These are phyloP conservation scores for Zalophus californianus DNA, from an alignment of 2,797 vertebrate species.

Conservation along the genomic window DNA sequence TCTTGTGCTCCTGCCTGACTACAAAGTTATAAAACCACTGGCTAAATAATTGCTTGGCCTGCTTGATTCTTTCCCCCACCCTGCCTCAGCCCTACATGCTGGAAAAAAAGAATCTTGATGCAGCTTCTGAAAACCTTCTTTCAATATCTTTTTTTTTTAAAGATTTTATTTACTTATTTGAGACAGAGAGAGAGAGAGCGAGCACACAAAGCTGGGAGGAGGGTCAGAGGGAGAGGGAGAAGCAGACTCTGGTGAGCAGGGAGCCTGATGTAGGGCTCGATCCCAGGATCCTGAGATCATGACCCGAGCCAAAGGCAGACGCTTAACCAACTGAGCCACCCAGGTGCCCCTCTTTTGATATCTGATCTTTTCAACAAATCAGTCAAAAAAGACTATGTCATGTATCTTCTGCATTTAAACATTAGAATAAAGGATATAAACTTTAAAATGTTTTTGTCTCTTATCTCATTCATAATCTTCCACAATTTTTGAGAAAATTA, in stretches of 20 bases:
- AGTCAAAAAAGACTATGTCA: not conserved
- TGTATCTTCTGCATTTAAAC: not conserved
- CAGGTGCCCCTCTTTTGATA: not conserved
- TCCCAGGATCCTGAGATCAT: not conserved
- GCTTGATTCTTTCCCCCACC: not conserved
- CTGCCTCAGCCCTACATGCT: not conserved
- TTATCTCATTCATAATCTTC: conserved; percentile 50
- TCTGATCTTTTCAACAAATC: not conserved
- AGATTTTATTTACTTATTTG: not conserved
- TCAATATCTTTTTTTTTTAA: not conserved
- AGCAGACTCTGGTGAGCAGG: not conserved
- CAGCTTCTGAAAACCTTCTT: not conserved
- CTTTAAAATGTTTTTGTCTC: conserved; percentile 4
- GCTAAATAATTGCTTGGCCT: not conserved
- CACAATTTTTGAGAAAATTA: conserved; percentile 30
- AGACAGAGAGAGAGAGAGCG: not conserved
- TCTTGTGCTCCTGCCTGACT: not conserved
- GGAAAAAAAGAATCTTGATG: not conserved
- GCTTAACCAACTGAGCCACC: not conserved
- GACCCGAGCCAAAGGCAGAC: not conserved
- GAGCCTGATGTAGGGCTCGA: not conserved
- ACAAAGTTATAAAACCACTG: not conserved
- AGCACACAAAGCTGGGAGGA: not conserved
- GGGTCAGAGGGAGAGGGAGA: not conserved
- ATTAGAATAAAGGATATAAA: not conserved